Percentiles rank a stretch among this genome's conserved stretches.
Evolutionary conservation across 2,888 invertebrate genomes (phyloP).

Genomic region (Piscicola geometra): DNA sequence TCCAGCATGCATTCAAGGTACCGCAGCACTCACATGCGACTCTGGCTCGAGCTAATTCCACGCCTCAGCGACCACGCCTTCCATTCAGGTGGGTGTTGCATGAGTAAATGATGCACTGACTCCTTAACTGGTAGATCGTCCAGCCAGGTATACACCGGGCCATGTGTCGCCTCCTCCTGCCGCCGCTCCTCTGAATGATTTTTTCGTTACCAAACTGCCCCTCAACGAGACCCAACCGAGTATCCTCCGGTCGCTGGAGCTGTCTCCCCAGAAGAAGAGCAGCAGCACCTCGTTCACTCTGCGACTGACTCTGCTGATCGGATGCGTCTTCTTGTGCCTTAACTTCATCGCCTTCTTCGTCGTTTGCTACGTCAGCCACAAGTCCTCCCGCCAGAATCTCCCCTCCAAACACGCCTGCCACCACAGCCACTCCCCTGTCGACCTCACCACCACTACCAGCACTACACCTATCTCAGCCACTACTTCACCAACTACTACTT

Average conservation of each 20-base stretch:
- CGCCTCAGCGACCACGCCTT: not conserved
- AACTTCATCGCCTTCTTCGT: slow-evolving; percentile 30
- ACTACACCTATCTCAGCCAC: not conserved
- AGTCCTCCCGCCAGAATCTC: not conserved
- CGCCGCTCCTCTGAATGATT: not conserved
- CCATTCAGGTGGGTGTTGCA: not conserved
- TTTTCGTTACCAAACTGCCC: no score
- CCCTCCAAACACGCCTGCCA: not conserved
- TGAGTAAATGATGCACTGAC: not conserved
- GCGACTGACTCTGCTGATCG: slow-evolving; percentile 23
- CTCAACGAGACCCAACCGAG: not conserved
- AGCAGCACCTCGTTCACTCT: slow-evolving; percentile 3
- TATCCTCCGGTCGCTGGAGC: not conserved
- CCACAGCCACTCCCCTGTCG: not conserved
- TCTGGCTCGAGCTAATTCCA: not conserved
- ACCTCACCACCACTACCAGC: not conserved
- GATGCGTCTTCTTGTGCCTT: slow-evolving; percentile 28
- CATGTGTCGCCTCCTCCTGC: not conserved
- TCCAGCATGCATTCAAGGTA: not conserved
- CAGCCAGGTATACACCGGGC: slow-evolving; percentile 5
- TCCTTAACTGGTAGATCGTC: not conserved
- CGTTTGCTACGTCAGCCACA: slow-evolving; percentile 24
- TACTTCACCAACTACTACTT: not conserved
- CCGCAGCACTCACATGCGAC: not conserved
- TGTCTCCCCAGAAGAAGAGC: not conserved